phyloP scores from a whole-genome alignment of 2,888 invertebrate genomes.

The Flexamia atlantica region DNA sequence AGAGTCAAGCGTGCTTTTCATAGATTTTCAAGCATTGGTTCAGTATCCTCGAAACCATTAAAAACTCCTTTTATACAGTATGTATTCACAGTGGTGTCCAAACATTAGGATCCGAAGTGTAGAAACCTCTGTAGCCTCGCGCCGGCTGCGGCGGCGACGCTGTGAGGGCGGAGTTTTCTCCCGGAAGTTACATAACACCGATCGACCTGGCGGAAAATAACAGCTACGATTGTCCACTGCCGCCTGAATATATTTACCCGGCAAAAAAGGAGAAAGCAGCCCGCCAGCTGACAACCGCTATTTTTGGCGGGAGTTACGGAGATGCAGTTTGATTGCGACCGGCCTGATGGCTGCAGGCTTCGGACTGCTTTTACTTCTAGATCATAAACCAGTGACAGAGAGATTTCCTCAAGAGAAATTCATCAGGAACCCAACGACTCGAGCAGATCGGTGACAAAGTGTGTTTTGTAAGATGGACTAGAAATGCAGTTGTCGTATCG shows the following conservation, averaged over 20 bases:
- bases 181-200: conserved; percentile 21
- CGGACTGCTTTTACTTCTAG: conserved; percentile 12
- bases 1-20: too few species aligned
- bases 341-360: not conserved
- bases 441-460: not conserved
- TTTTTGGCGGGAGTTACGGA: conserved; percentile 20
- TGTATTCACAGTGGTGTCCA: too few species aligned
- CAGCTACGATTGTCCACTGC: conserved; percentile 43
- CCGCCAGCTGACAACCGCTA: conserved; percentile 29
- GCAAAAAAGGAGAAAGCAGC: conserved; percentile 34
- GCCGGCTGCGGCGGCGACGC: not conserved
- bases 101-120: not conserved
- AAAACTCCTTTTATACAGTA: too few species aligned
- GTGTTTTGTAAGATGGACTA: not conserved
- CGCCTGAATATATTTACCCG: conserved; percentile 33
- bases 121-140: not conserved
- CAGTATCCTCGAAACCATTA: too few species aligned
- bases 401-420: not conserved
- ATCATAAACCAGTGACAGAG: not conserved
- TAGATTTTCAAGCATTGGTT: too few species aligned
- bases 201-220: not conserved
- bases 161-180: conserved; percentile 40
- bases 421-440: not conserved
- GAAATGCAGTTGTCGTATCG: not conserved
- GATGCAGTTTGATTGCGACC: conserved; percentile 3